Percentiles rank a stretch among this genome's conserved stretches.
These are phyloP conservation scores for Taphrorychus bicolor DNA, from an alignment of 2,888 invertebrate species.

Conservation along the genomic window DNA sequence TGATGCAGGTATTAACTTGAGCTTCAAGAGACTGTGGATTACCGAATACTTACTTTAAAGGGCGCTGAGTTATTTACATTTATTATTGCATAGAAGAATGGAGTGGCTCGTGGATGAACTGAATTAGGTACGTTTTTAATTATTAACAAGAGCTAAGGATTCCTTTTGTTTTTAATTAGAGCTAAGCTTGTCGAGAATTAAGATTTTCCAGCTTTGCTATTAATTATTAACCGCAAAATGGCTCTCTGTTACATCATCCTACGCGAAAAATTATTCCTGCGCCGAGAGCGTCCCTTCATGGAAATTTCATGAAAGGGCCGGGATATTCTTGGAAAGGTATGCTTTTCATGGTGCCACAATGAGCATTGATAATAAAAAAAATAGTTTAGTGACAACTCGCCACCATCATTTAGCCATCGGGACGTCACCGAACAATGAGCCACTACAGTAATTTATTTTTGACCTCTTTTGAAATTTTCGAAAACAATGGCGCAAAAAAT, in stretches of 20 bases:
- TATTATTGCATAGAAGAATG: conserved; percentile 12
- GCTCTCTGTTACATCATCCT: background rate
- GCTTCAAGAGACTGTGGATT: conserved; percentile 28
- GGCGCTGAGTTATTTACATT: conserved; percentile 29
- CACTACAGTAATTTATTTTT: background rate
- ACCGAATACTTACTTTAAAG: conserved; percentile 18
- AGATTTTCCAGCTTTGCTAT: conserved; percentile 4
- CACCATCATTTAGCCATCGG: background rate
- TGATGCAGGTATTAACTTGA: conserved; percentile 49
- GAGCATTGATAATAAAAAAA: background rate
- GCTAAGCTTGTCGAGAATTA: conserved; percentile 2
- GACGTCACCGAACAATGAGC: background rate
- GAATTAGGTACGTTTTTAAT: conserved; percentile 9
- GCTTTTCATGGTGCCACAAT: too few relatives aligned
- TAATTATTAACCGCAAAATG: conserved; percentile 9
- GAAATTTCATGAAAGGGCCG: background rate
- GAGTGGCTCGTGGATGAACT: background rate
- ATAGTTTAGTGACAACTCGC: background rate
- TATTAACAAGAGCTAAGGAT: conserved; percentile 1
- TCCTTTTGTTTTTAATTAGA: background rate
- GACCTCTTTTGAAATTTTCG: background rate
- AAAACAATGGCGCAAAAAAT: background rate
- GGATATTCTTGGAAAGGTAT: too few relatives aligned
- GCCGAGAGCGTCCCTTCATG: background rate
- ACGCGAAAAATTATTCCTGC: background rate